These are phyloP conservation scores for Luperina nickerlii DNA, from an alignment of 2,888 invertebrate genomes.

Conservation along the genomic window DNA sequence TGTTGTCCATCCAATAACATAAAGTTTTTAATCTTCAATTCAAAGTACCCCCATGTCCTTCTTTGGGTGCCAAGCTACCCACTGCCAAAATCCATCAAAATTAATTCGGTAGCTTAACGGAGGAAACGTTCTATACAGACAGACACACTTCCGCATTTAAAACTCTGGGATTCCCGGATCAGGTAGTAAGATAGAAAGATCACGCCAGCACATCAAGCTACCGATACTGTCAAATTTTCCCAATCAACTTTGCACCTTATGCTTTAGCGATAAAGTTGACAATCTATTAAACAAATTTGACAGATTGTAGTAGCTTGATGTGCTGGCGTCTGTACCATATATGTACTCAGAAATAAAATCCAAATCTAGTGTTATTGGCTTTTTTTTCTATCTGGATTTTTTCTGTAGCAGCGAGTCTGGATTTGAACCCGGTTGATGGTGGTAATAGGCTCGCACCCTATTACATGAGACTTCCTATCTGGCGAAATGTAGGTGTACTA, in stretches of 20 bases:
- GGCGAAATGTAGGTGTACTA: background rate
- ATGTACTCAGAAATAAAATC: too few relatives aligned
- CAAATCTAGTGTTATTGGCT: background rate
- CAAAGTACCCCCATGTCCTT: background rate
- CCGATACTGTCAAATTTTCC: too few relatives aligned
- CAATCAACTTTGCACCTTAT: too few relatives aligned
- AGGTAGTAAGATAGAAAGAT: too few relatives aligned
- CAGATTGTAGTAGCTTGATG: too few relatives aligned
- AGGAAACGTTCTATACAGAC: background rate
- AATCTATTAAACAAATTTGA: too few relatives aligned
- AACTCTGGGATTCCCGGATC: background rate
- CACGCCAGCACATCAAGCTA: too few relatives aligned
- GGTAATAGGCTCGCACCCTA: background rate
- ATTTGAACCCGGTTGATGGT: background rate
- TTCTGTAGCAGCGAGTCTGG: background rate
- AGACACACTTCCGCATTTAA: background rate
- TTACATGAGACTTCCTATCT: background rate
- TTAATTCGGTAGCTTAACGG: background rate
- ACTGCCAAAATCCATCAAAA: slow-evolving; percentile 6
- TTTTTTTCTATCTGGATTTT: background rate
- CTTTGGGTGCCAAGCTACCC: background rate
- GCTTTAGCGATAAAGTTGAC: too few relatives aligned
- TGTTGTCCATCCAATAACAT: background rate
- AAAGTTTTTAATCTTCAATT: background rate
- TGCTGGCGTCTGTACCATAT: too few relatives aligned